Conservation (phyloP, 2,888 invertebrate species). For the Caenorhabditis japonica region DNA sequence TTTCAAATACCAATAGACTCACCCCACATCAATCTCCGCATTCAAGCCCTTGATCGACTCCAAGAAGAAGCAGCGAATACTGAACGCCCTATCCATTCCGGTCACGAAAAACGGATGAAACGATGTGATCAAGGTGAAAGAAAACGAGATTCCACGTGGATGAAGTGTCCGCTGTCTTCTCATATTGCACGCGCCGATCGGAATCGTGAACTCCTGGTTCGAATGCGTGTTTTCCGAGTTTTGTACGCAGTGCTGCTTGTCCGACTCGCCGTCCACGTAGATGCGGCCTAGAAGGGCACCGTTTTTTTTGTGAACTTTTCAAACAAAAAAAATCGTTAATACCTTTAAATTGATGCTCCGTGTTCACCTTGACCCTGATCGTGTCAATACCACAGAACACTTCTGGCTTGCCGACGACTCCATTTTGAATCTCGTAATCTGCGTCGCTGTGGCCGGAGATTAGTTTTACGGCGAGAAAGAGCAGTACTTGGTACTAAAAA, state of each 20-base stretch:
- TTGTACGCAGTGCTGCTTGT: conserved; percentile 69
- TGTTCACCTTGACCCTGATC: conserved; percentile 66
- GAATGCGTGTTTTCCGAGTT: conserved; percentile 36
- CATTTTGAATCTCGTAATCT: conserved; percentile 56
- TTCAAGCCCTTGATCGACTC: conserved; percentile 75
- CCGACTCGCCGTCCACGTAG: conserved; percentile 75
- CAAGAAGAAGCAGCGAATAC: conserved; percentile 76
- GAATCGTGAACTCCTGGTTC: conserved; percentile 66
- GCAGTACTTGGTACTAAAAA: conserved; percentile 7
- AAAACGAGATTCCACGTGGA: conserved; percentile 76
- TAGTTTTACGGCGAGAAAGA: no score
- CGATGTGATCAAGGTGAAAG: conserved; percentile 76
- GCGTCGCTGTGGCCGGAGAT: neutral
- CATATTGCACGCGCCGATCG: conserved; percentile 77
- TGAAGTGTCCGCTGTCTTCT: conserved; percentile 72
- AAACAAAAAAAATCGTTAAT: neutral
- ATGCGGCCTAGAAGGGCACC: conserved; percentile 68
- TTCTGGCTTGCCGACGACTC: conserved; percentile 68
- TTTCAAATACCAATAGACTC: no score
- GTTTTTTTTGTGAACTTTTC: no score
- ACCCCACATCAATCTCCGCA: conserved; percentile 74
- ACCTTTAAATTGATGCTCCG: conserved; percentile 65
- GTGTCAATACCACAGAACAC: conserved; percentile 71
- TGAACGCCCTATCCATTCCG: conserved; percentile 75
- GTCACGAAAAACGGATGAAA: conserved; percentile 77